Conservation (phyloP, 2,797 vertebrate species). For the Anas bernieri region DNA sequence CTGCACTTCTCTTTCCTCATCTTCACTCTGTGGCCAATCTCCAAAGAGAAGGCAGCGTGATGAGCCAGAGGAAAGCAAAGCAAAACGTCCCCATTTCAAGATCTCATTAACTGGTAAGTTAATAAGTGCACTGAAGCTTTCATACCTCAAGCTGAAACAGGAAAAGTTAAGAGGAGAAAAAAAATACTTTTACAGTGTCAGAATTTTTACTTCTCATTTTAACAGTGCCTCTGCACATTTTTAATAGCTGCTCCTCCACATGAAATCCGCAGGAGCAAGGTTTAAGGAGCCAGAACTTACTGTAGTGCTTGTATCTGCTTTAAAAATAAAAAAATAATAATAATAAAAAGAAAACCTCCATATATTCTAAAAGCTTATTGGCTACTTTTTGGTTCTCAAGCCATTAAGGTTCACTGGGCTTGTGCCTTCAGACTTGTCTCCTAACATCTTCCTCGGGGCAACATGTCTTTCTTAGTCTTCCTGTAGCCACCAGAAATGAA, state of each 20-base stretch:
- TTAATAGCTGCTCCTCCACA: slow-evolving; percentile 12
- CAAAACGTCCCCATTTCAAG: slow-evolving; percentile 21
- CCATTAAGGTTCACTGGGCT: not conserved
- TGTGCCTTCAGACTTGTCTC: not conserved
- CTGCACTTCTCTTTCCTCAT: slow-evolving; percentile 29
- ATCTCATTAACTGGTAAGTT: slow-evolving; percentile 63
- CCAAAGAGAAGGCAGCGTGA: slow-evolving; percentile 23
- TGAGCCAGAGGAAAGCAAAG: slow-evolving; percentile 56
- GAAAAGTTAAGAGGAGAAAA: slow-evolving; percentile 3
- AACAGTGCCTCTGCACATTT: not conserved
- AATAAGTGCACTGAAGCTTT: slow-evolving; percentile 65
- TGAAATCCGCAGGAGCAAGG: not conserved
- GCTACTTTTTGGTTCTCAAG: not conserved
- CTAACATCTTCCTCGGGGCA: not conserved
- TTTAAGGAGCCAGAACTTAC: slow-evolving; percentile 31
- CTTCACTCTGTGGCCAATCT: slow-evolving; percentile 52
- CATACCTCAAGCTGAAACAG: slow-evolving; percentile 39
- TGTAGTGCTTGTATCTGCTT: not conserved
- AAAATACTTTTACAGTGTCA: not conserved
- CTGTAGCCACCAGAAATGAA: not conserved
- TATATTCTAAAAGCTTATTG: not conserved
- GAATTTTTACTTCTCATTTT: slow-evolving; percentile 32
- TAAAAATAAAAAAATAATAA: not conserved
- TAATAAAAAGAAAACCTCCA: not conserved
- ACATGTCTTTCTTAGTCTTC: not conserved